These are phyloP conservation scores for Frankliniella intonsa DNA, from an alignment of 2,888 invertebrate species.

Conservation along the genomic window DNA sequence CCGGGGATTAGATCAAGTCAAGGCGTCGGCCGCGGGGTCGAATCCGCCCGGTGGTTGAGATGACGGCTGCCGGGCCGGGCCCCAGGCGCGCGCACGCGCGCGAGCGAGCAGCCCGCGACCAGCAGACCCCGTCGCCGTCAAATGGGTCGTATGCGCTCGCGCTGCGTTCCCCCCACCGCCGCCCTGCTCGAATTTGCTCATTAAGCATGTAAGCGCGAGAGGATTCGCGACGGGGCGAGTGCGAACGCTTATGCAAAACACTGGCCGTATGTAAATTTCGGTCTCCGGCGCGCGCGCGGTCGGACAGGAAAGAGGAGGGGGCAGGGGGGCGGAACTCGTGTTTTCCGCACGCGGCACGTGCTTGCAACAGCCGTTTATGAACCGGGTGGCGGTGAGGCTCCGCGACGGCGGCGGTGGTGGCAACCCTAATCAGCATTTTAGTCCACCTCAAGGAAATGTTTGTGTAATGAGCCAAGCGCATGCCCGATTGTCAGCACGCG, in stretches of 20 bases:
- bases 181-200: constrained; percentile 3
- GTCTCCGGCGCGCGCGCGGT: background rate
- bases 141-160: too few relatives aligned
- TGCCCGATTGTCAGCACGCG: background rate
- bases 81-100: background rate
- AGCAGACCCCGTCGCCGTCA: background rate
- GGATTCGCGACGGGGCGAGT: constrained; percentile 12
- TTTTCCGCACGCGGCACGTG: background rate
- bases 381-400: background rate
- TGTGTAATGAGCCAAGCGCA: background rate
- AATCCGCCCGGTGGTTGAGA: background rate
- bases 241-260: constrained; percentile 19
- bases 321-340: background rate
- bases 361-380: constrained; percentile 4
- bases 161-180: background rate
- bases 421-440: background rate
- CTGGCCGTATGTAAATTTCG: background rate
- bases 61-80: background rate
- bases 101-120: background rate
- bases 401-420: background rate
- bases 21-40: background rate
- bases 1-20: too few relatives aligned
- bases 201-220: background rate
- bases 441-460: background rate
- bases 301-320: background rate